Percentiles rank a stretch among this genome's conserved stretches.
Conservation (phyloP, 2,888 invertebrate genomes). For the Anoncus sp. region DNA sequence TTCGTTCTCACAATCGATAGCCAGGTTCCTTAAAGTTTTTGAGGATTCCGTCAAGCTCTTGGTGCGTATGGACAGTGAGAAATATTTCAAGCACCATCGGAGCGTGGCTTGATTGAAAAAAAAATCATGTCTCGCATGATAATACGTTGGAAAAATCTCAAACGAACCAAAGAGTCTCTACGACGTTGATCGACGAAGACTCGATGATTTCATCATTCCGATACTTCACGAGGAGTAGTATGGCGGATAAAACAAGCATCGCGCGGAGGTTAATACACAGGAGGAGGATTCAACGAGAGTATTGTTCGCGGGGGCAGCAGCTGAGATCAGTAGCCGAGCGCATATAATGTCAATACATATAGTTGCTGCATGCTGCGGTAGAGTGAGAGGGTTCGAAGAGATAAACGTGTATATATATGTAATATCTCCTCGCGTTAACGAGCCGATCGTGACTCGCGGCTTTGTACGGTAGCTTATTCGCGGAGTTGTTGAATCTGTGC, state of each 20-base stretch:
- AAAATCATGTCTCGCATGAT: too few relatives aligned
- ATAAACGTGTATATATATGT: slow-evolving; percentile 44
- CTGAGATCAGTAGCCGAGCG: slow-evolving; percentile 47
- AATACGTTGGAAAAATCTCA: too few relatives aligned
- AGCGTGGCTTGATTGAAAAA: too few relatives aligned
- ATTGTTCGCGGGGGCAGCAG: slow-evolving; percentile 62
- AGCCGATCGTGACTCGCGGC: slow-evolving; percentile 81
- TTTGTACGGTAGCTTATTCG: slow-evolving; percentile 78
- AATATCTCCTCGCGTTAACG: slow-evolving; percentile 74
- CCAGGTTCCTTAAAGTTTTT: too few relatives aligned
- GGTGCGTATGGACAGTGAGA: too few relatives aligned
- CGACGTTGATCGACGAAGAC: too few relatives aligned
- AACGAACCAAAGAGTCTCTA: too few relatives aligned
- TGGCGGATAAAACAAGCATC: slow-evolving; percentile 33
- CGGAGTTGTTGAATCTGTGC: slow-evolving; percentile 68
- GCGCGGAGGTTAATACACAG: slow-evolving; percentile 1
- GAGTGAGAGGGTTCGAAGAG: slow-evolving; percentile 42
- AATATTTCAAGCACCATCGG: too few relatives aligned
- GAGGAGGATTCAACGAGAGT: slow-evolving; percentile 13
- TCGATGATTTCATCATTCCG: slow-evolving; percentile 74
- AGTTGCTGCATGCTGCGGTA: too few relatives aligned
- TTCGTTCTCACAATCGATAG: too few relatives aligned
- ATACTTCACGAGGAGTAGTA: slow-evolving; percentile 14
- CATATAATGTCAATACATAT: slow-evolving; percentile 9
- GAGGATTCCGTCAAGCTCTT: too few relatives aligned